Conservation (phyloP, 2,888 invertebrate genomes). For the Odontocerum albicorne region DNA sequence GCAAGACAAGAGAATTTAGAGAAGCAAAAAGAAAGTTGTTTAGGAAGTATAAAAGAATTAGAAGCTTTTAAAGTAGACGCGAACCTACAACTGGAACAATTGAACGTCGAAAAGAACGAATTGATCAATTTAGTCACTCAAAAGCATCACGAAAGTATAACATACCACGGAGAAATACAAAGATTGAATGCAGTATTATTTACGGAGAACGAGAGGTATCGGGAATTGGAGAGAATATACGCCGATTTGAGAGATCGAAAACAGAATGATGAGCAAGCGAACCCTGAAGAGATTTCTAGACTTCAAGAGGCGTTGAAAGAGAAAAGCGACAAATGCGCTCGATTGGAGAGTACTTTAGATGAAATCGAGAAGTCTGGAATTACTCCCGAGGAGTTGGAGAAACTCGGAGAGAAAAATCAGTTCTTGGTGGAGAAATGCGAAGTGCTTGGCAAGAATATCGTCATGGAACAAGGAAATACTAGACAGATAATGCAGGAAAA, state of each 20-base stretch:
- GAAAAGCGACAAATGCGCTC: constrained; percentile 42
- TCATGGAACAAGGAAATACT: constrained; percentile 67
- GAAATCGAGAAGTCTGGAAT: constrained; percentile 40
- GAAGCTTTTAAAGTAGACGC: constrained; percentile 28
- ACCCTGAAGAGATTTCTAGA: constrained; percentile 23
- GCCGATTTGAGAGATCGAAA: constrained; percentile 38
- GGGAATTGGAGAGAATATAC: constrained; percentile 41
- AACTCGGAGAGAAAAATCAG: constrained; percentile 58
- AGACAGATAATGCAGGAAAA: constrained; percentile 66
- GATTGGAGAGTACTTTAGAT: constrained; percentile 41
- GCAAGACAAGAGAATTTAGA: constrained; percentile 1
- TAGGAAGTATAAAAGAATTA: constrained; percentile 21
- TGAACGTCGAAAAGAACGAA: constrained; percentile 65
- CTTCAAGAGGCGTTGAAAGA: constrained; percentile 28
- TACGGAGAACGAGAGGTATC: constrained; percentile 53
- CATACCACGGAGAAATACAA: constrained; percentile 85
- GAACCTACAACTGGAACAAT: constrained; percentile 38
- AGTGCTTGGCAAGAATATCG: constrained; percentile 65
- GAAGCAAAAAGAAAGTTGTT: constrained; percentile 14
- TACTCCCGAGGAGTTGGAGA: constrained; percentile 53
- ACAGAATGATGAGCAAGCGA: constrained; percentile 14
- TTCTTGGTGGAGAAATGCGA: constrained; percentile 70
- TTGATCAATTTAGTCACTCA: constrained; percentile 71
- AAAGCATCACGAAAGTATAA: constrained; percentile 83
- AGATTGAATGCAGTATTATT: constrained; percentile 65